phyloP scores from a whole-genome alignment of 2,113 vertebrate species.

The Tonatia bakeri region DNA sequence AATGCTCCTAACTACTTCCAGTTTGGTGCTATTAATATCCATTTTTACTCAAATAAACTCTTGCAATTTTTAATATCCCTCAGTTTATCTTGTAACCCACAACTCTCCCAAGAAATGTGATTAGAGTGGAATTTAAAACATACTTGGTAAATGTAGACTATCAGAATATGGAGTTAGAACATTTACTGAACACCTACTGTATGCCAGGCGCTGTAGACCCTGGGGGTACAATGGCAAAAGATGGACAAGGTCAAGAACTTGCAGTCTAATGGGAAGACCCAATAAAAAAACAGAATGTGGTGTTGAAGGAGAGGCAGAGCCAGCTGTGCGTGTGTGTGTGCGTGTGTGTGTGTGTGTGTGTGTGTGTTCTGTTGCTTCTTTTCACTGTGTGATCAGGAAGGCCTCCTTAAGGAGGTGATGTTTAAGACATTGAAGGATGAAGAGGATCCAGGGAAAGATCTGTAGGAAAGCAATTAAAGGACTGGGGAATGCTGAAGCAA shows the following conservation, averaged over 20 bases:
- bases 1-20: background rate
- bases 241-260: background rate
- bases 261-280: background rate
- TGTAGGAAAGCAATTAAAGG: background rate
- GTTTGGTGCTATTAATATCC: background rate
- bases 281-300: background rate
- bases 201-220: background rate
- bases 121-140: background rate
- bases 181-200: background rate
- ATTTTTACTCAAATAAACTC: background rate
- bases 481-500: background rate
- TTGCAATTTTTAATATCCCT: background rate
- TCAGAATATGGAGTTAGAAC: background rate
- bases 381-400: background rate
- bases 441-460: background rate
- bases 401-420: background rate
- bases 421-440: background rate
- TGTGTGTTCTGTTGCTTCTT: background rate
- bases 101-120: background rate
- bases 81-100: background rate
- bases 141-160: background rate
- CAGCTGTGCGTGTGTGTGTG: background rate
- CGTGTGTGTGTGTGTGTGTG: background rate
- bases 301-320: background rate
- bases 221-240: background rate